A percentile compares a stretch with the other conserved stretches of the same genome.
Evolutionary conservation across 2,113 vertebrate species (phyloP).

Genomic region (Pyxicephalus adspersus): DNA sequence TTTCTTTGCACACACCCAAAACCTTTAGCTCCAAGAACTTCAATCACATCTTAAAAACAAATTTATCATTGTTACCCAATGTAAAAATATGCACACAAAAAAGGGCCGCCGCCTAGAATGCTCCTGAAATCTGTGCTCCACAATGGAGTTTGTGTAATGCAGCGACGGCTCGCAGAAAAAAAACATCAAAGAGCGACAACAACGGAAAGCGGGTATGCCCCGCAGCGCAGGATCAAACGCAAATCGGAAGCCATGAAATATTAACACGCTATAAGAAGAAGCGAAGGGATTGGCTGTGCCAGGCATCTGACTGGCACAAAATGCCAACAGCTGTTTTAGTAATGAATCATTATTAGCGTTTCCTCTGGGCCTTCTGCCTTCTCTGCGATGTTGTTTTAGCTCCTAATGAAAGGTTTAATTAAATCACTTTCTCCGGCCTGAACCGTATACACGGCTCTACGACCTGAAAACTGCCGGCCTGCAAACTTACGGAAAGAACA

Average conservation of each 20-base stretch:
- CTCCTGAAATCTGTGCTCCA: neutral
- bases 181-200: conserved; percentile 35
- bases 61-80: no score
- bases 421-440: conserved; percentile 45
- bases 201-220: neutral
- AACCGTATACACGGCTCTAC: neutral
- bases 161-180: neutral
- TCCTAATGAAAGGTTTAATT: conserved; percentile 44
- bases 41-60: no score
- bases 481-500: neutral
- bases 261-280: conserved; percentile 24
- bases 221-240: conserved; percentile 33
- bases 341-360: conserved; percentile 44
- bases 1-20: no score
- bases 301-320: neutral
- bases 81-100: no score
- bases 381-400: conserved; percentile 3
- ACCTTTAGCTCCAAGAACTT: no score
- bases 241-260: conserved; percentile 39
- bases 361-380: conserved; percentile 30
- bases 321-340: conserved; percentile 36
- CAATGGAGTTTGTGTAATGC: neutral
- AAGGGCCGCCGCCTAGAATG: no score
- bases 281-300: neutral
- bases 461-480: neutral